Base-by-base conservation (phyloP, 2,113 vertebrate genomes). In the mouse (Mus musculus) region DNA sequence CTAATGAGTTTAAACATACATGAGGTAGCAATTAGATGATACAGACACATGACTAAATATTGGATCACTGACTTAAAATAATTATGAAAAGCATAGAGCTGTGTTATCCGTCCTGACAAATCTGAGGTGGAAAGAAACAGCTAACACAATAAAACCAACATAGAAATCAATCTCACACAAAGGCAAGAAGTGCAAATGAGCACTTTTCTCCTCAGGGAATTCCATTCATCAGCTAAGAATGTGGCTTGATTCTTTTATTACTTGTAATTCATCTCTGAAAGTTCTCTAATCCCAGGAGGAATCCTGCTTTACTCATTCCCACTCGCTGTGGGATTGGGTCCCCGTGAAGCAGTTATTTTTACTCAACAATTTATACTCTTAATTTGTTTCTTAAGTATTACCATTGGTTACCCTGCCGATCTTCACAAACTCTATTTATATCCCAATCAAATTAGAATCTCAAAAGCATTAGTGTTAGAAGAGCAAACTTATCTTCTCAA, bases 241-340 rank as follows among this genome's bases (percentile, higher is more conserved):
- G 71, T 81, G 75, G n/a, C 80, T 97, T 97, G 93, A 78, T 96
- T 95, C 86, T 77, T 96, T 97, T 96, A 95, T 96, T 97, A 84
- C 95, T 86, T 93, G 86, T 80, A 88, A 96, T 97, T 97, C 88
- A 93, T 97, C 86, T 92, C 42, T 16, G 84, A 91, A 96, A 91
- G 42, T 93, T 90, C 90, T 93, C 94, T 92, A 96, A 97, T 97
- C 96, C 77, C 94, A 71, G 89, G 78, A 96, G 82, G 92, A 71
- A 88, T 20, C 4, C 2, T 85, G 59, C 49, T 95, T 96, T 89
- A 22, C 78, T 93, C 91, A 52, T 81, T 92, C 69, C 39, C 28
- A 59, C 75, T 91, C 52, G 42, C 36, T 76, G 75, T 92, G 71
- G 71, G 86, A 42, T 33, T 85, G 63, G 59, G 75, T 92, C 36